Percentiles rank a stretch among this genome's conserved stretches.
These are phyloP conservation scores for Sycobia sp. DNA, from an alignment of 1,140 invertebrate species.

Conservation along the genomic window DNA sequence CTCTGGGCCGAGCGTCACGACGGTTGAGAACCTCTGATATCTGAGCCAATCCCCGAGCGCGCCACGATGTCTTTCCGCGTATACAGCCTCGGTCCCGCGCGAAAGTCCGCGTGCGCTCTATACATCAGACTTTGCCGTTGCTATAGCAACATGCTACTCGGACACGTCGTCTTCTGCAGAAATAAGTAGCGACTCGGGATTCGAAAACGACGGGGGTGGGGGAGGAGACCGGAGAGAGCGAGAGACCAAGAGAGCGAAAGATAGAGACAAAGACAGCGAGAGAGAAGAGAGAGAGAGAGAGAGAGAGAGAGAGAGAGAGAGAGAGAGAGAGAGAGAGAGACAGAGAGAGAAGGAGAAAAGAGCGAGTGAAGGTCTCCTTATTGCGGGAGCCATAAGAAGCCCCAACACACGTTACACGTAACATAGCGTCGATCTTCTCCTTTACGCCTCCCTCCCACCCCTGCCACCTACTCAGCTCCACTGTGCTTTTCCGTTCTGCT, in stretches of 20 bases:
- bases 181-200: slow-evolving; percentile 39
- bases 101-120: neutral
- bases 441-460: neutral
- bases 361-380: slow-evolving; percentile 16
- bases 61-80: too few relatives aligned
- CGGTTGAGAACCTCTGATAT: slow-evolving; percentile 7
- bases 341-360: too few relatives aligned
- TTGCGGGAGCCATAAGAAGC: slow-evolving; percentile 15
- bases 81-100: neutral
- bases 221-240: neutral
- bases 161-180: slow-evolving; percentile 40
- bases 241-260: neutral
- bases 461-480: too few relatives aligned
- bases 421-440: slow-evolving; percentile 19
- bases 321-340: too few relatives aligned
- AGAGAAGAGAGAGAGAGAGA: too few relatives aligned
- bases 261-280: neutral
- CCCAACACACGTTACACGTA: slow-evolving; percentile 19
- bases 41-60: neutral
- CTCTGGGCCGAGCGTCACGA: too few relatives aligned
- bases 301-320: too few relatives aligned
- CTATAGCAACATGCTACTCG: slow-evolving; percentile 45
- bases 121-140: slow-evolving; percentile 29
- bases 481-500: too few relatives aligned
- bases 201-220: slow-evolving; percentile 25